phyloP scores from a whole-genome alignment of 2,888 invertebrate species.

The Amorpha juglandis region DNA sequence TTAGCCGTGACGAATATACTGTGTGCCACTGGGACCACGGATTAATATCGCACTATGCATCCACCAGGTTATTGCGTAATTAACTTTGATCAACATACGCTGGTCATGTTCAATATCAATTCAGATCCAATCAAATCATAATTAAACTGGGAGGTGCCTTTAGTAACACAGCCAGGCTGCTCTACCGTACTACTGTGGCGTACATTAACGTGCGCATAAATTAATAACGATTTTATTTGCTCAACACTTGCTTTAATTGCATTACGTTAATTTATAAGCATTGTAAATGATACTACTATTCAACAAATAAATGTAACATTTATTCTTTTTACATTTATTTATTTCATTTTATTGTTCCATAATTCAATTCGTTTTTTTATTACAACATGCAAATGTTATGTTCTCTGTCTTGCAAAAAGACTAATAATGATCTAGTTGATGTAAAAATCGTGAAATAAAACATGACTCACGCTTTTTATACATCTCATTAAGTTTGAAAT shows the following conservation, averaged over 20 bases:
- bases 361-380: not conserved
- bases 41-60: constrained; percentile 17
- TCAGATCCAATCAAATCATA: constrained; percentile 58
- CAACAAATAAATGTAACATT: constrained; percentile 24
- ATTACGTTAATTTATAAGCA: constrained; percentile 17
- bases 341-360: not conserved
- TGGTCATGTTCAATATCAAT: constrained; percentile 55
- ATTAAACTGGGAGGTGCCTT: constrained; percentile 57
- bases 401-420: not conserved
- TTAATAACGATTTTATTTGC: constrained; percentile 25
- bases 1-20: not conserved
- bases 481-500: constrained; percentile 1
- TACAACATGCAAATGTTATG: not conserved
- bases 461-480: constrained; percentile 1
- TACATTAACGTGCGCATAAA: constrained; percentile 26
- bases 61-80: constrained; percentile 34
- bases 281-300: constrained; percentile 14
- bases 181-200: constrained; percentile 4
- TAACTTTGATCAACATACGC: constrained; percentile 39
- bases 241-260: constrained; percentile 21
- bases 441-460: constrained; percentile 6
- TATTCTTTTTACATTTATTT: constrained; percentile 9
- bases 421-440: not conserved
- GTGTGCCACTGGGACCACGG: not conserved
- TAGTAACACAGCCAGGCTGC: constrained; percentile 39